Conservation (phyloP, 2,797 vertebrate genomes). For the Hephaestus fuliginosus region DNA sequence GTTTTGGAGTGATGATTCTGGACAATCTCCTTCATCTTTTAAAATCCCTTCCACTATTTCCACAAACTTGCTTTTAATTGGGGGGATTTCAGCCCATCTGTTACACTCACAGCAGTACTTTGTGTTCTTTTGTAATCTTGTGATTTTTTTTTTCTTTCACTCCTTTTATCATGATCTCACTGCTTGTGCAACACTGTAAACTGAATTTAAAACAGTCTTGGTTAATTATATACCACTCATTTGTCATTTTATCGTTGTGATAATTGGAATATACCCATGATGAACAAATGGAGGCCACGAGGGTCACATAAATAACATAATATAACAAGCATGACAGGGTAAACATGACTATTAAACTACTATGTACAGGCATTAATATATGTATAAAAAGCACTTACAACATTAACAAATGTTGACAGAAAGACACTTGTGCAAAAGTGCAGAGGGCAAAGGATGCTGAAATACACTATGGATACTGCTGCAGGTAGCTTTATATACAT, state of each 20-base stretch:
- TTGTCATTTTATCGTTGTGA: background rate
- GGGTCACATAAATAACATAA: no score
- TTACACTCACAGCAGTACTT: background rate
- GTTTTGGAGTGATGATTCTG: background rate
- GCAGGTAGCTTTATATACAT: no score
- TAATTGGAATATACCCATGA: no score
- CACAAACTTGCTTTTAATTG: background rate
- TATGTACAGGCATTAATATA: no score
- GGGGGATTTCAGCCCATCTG: background rate
- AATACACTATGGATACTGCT: no score
- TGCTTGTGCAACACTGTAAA: background rate
- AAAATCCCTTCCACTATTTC: constrained; percentile 6
- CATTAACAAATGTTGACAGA: no score
- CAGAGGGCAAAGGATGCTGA: no score
- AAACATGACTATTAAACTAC: no score
- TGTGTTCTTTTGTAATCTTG: background rate
- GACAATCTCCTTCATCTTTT: background rate
- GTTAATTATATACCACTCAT: background rate
- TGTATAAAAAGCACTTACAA: no score
- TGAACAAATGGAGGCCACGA: no score
- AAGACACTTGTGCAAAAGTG: no score
- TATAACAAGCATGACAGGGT: no score
- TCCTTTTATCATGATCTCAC: background rate
- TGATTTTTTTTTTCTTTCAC: background rate
- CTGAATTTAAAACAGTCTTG: background rate